Percentiles rank a stretch among this genome's conserved stretches.
Conservation (phyloP, 2,888 invertebrate genomes). For the Pseudeuparius sepicola region DNA sequence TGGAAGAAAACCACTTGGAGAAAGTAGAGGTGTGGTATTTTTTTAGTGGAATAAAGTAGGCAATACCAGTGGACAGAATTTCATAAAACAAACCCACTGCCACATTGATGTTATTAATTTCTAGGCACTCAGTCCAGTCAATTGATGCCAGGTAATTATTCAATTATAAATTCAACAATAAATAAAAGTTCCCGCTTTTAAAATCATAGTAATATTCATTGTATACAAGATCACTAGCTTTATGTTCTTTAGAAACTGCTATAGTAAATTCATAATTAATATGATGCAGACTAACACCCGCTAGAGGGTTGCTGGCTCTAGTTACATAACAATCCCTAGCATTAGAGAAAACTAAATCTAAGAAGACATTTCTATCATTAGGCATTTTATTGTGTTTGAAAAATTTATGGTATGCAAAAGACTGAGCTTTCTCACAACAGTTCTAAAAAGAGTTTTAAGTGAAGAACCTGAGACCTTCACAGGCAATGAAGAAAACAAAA, state of each 20-base stretch:
- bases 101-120: not conserved
- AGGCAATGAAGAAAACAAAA: too few species aligned
- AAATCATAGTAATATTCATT: conserved; percentile 8
- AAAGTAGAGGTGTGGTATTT: conserved; percentile 4
- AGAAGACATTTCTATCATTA: too few species aligned
- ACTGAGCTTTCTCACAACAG: too few species aligned
- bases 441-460: too few species aligned
- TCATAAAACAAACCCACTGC: conserved; percentile 8
- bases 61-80: conserved; percentile 11
- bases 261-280: conserved; percentile 1
- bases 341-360: conserved; percentile 11
- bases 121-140: conserved; percentile 3
- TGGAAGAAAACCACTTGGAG: too few species aligned
- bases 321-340: conserved; percentile 1
- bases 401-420: too few species aligned
- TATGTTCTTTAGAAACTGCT: conserved; percentile 3
- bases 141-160: conserved; percentile 10
- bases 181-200: conserved; percentile 10
- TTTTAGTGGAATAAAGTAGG: conserved; percentile 10
- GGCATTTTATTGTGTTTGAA: too few species aligned
- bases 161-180: conserved; percentile 3
- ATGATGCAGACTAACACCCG: conserved; percentile 6
- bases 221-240: conserved; percentile 2
- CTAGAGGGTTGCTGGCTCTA: conserved; percentile 5
- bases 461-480: too few species aligned